Evolutionary conservation across 2,797 vertebrate genomes (phyloP).

Genomic region (Sebastes vulpes): DNA sequence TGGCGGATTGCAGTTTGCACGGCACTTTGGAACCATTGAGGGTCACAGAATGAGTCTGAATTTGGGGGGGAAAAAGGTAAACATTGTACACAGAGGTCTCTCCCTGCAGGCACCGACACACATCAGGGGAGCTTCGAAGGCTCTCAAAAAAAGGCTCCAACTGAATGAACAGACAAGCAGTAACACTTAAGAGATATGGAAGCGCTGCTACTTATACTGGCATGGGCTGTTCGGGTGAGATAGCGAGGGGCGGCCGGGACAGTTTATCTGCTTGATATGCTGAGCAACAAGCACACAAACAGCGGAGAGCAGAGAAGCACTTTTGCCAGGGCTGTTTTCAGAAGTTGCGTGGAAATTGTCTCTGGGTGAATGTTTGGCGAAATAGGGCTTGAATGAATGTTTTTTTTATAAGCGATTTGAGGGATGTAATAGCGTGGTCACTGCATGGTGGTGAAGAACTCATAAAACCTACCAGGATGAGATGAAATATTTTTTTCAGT

Average conservation of each 20-base stretch:
- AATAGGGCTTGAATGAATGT: slow-evolving; percentile 60
- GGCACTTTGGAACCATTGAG: slow-evolving; percentile 55
- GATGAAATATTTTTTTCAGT: slow-evolving; percentile 45
- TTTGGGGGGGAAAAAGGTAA: slow-evolving; percentile 54
- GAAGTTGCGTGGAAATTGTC: slow-evolving; percentile 42
- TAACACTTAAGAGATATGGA: slow-evolving; percentile 85
- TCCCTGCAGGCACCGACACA: slow-evolving; percentile 73
- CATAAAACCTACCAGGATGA: slow-evolving; percentile 54
- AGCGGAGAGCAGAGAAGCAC: slow-evolving; percentile 42
- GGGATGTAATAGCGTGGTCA: slow-evolving; percentile 36
- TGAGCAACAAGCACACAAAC: slow-evolving; percentile 69
- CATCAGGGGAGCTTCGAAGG: slow-evolving; percentile 71
- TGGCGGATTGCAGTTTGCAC: slow-evolving; percentile 47
- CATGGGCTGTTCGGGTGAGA: slow-evolving; percentile 80
- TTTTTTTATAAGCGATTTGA: slow-evolving; percentile 31
- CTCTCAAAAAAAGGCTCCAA: slow-evolving; percentile 83
- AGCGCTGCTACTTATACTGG: slow-evolving; percentile 74
- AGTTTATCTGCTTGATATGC: slow-evolving; percentile 71
- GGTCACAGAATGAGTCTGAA: slow-evolving; percentile 64
- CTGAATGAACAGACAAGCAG: slow-evolving; percentile 89
- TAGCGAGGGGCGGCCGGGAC: slow-evolving; percentile 55
- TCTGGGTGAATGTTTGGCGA: slow-evolving; percentile 21
- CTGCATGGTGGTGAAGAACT: slow-evolving; percentile 55
- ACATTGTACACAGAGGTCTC: slow-evolving; percentile 66
- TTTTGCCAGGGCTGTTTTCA: slow-evolving; percentile 50